Conservation (phyloP, 2,113 vertebrate genomes). For the Odontophorus gujanensis region DNA sequence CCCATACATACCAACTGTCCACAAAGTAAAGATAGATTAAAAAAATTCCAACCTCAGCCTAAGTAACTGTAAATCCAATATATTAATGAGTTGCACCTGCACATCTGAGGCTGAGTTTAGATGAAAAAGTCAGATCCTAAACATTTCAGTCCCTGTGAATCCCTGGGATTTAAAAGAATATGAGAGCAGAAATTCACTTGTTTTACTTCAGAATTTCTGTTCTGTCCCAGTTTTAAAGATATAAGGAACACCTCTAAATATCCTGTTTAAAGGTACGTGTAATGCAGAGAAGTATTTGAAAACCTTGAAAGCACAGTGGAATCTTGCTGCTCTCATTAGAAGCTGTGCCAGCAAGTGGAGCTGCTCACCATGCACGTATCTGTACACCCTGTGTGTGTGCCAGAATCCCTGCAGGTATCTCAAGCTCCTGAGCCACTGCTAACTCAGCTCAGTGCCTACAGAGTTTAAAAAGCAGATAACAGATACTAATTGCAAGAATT, state of each 20-base stretch:
- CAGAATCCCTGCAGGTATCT: not conserved
- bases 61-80: conserved; percentile 35
- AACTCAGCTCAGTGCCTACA: rapidly evolving
- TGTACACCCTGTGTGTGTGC: not conserved
- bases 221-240: not conserved
- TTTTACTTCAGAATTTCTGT: not conserved
- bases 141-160: not conserved
- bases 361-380: rapidly evolving
- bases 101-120: conserved; percentile 14
- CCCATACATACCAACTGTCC: not conserved
- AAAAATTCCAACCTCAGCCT: conserved; percentile 12
- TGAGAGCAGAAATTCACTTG: not conserved
- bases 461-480: not conserved
- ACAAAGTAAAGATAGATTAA: not conserved
- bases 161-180: not conserved
- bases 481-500: not conserved
- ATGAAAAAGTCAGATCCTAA: conserved; percentile 19
- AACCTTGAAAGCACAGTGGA: not conserved
- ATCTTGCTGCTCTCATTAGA: not conserved
- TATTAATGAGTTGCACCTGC: conserved; percentile 38
- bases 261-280: not conserved
- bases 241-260: not conserved
- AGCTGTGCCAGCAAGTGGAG: not conserved
- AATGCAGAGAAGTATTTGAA: not conserved
- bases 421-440: not conserved